These are phyloP conservation scores for Leucania comma DNA, from an alignment of 2,888 invertebrate genomes.

Conservation along the genomic window DNA sequence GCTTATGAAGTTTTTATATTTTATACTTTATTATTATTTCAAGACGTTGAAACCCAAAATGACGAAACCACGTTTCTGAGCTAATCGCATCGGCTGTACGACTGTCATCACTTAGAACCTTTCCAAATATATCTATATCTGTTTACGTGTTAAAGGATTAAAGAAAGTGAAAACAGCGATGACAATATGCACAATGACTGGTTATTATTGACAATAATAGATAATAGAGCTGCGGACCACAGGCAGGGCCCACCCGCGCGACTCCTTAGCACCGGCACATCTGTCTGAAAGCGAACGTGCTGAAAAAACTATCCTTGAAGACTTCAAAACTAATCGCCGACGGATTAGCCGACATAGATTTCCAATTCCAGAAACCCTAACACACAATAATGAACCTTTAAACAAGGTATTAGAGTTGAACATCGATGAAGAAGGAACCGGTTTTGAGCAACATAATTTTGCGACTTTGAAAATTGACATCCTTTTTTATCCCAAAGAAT, in stretches of 20 bases:
- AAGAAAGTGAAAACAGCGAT: conserved; percentile 87
- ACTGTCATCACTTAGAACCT: conserved; percentile 35
- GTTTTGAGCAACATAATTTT: conserved; percentile 26
- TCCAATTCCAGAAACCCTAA: conserved; percentile 33
- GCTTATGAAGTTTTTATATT: neutral
- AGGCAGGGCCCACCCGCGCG: conserved; percentile 82
- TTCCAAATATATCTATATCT: conserved; percentile 80
- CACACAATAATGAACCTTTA: conserved; percentile 25
- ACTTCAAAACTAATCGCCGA: conserved; percentile 89
- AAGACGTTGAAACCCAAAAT: conserved; percentile 8
- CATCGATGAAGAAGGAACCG: neutral
- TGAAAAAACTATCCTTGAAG: conserved; percentile 81
- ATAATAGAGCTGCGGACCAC: conserved; percentile 71
- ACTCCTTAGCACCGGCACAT: conserved; percentile 85
- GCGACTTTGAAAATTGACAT: conserved; percentile 21
- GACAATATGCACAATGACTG: conserved; percentile 82
- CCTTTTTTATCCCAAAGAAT: conserved; percentile 2
- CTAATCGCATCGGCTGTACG: conserved; percentile 24
- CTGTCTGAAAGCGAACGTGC: conserved; percentile 86
- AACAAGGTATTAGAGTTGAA: conserved; percentile 4
- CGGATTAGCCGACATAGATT: conserved; percentile 79
- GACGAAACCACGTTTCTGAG: conserved; percentile 5
- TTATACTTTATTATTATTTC: conserved; percentile 6
- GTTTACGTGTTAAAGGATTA: conserved; percentile 85
- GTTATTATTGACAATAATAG: conserved; percentile 79